Conservation (phyloP, 2,797 vertebrate species). For the Sparidentex hasta region DNA sequence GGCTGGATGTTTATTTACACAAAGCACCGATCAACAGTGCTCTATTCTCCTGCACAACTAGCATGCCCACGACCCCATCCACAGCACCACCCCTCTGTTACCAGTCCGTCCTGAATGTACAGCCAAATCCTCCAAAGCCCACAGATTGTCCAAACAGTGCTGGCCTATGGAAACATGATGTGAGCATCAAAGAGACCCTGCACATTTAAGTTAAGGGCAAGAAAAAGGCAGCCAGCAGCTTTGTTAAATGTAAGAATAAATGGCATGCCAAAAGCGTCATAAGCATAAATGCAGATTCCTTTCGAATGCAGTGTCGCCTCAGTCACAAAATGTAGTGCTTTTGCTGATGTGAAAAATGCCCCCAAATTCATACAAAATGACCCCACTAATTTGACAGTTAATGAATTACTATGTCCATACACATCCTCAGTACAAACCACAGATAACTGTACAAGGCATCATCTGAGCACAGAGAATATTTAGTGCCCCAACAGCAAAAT, state of each 20-base stretch:
- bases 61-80: conserved; percentile 69
- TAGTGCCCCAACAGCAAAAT: conserved; percentile 90
- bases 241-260: conserved; percentile 91
- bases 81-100: conserved; percentile 34
- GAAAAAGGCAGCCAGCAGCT: conserved; percentile 88
- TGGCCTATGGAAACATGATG: conserved; percentile 74
- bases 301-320: conserved; percentile 86
- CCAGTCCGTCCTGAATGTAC: neutral
- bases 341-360: conserved; percentile 80
- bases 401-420: conserved; percentile 82
- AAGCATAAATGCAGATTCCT: conserved; percentile 89
- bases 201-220: conserved; percentile 93
- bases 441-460: conserved; percentile 78
- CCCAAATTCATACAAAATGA: conserved; percentile 79
- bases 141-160: conserved; percentile 14
- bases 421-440: conserved; percentile 83
- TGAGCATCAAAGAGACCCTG: conserved; percentile 90
- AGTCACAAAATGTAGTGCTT: conserved; percentile 90
- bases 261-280: conserved; percentile 94
- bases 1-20: conserved; percentile 90
- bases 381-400: conserved; percentile 88
- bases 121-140: neutral
- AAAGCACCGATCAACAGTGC: conserved; percentile 97
- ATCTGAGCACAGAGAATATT: conserved; percentile 86
- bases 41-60: conserved; percentile 76